phyloP scores from a whole-genome alignment of 2,113 vertebrate genomes.

The Hydrolagus affinis region DNA sequence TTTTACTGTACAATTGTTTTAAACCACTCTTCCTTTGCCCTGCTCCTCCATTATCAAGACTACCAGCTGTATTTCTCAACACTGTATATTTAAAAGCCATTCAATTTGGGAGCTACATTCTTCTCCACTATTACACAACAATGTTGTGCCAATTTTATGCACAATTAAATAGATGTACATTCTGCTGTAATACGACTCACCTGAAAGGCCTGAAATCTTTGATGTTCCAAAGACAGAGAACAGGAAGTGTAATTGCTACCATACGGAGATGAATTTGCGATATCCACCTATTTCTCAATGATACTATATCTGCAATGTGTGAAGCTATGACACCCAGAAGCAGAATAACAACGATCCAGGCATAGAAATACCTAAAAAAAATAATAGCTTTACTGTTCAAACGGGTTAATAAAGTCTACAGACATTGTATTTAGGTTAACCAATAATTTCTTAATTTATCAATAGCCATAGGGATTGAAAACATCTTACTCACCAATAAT shows the following conservation, averaged over 20 bases:
- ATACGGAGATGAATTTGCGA: background rate
- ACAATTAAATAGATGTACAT: too few relatives aligned
- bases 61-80: too few relatives aligned
- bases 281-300: background rate
- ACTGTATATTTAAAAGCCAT: too few relatives aligned
- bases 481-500: background rate
- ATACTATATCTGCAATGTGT: background rate
- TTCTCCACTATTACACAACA: too few relatives aligned
- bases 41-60: too few relatives aligned
- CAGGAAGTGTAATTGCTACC: conserved; percentile 5
- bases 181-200: background rate
- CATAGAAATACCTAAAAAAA: conserved; percentile 9
- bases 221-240: conserved; percentile 12
- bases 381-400: background rate
- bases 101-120: too few relatives aligned
- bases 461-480: background rate
- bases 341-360: background rate
- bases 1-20: too few relatives aligned
- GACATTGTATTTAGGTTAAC: too few relatives aligned
- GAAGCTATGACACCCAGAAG: background rate
- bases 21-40: too few relatives aligned
- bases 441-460: too few relatives aligned
- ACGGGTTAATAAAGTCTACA: background rate
- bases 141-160: too few relatives aligned
- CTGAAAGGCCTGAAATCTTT: conserved; percentile 22